Conservation (phyloP, 1,140 invertebrate species). For the Drosophila sp. region DNA sequence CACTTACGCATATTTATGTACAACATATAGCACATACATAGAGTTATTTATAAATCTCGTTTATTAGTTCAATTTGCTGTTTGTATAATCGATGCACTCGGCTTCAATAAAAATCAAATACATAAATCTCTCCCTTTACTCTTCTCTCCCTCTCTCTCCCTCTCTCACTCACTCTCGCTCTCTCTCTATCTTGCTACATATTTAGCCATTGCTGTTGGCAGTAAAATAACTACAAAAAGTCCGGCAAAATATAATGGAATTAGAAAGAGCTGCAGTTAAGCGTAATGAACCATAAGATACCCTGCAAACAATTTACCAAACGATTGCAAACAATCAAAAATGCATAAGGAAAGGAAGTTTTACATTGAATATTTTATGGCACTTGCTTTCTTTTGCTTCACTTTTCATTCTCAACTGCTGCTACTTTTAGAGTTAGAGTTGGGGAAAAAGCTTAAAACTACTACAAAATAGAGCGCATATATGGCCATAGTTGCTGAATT, state of each 20-base stretch:
- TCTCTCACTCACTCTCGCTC: background rate
- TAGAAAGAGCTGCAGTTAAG: constrained; percentile 28
- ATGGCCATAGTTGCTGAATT: background rate
- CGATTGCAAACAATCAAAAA: constrained; percentile 54
- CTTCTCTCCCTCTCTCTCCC: background rate
- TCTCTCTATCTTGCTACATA: background rate
- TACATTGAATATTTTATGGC: constrained; percentile 38
- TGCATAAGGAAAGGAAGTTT: constrained; percentile 48
- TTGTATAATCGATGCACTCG: constrained; percentile 60
- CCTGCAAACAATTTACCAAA: constrained; percentile 53
- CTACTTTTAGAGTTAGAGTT: too few species aligned
- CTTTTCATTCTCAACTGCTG: too few species aligned
- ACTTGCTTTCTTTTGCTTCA: constrained; percentile 35
- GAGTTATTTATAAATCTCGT: constrained; percentile 63
- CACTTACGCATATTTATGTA: too few species aligned
- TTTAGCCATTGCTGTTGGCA: constrained; percentile 19
- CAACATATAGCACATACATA: constrained; percentile 11
- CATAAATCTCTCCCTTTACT: constrained; percentile 41
- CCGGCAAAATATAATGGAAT: constrained; percentile 23
- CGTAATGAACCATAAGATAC: constrained; percentile 55
- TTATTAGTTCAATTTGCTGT: constrained; percentile 75
- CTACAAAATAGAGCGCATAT: background rate
- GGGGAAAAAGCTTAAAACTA: too few species aligned
- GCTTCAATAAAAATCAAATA: constrained; percentile 65
- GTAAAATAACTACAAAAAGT: constrained; percentile 19